These are phyloP conservation scores for Setipinna tenuifilis DNA, from an alignment of 2,797 vertebrate genomes.

Conservation along the genomic window DNA sequence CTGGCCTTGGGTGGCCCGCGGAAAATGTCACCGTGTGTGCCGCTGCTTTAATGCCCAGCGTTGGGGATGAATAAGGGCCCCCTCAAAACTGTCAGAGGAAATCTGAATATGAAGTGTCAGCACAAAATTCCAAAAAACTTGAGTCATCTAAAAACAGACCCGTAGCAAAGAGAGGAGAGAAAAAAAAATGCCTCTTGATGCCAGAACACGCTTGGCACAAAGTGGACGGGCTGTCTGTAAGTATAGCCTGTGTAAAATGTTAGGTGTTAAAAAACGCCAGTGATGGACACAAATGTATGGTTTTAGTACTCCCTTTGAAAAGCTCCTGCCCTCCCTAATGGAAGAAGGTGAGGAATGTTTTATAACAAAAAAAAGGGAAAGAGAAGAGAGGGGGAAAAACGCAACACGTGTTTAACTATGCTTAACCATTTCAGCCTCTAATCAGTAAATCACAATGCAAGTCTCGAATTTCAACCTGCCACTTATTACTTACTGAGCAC, in stretches of 20 bases:
- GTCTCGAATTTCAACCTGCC: neutral
- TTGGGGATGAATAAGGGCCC: conserved; percentile 44
- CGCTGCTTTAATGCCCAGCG: conserved; percentile 41
- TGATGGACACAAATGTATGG: conserved; percentile 40
- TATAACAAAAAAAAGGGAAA: neutral
- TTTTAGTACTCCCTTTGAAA: conserved; percentile 13
- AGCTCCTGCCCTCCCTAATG: conserved; percentile 2
- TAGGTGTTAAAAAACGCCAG: conserved; percentile 44
- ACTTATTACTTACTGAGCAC: neutral
- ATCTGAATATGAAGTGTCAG: conserved; percentile 51
- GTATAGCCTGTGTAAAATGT: conserved; percentile 25
- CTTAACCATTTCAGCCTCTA: neutral
- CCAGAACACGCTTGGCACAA: conserved; percentile 47
- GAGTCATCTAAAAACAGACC: conserved; percentile 44
- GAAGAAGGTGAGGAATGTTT: conserved; percentile 13
- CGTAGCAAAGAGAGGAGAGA: neutral
- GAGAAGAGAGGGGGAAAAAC: neutral
- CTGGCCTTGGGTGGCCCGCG: conserved; percentile 52
- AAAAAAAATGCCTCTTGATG: conserved; percentile 16
- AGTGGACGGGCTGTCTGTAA: conserved; percentile 38
- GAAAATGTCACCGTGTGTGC: conserved; percentile 54
- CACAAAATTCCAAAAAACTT: conserved; percentile 41
- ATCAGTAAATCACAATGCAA: neutral
- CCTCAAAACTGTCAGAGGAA: conserved; percentile 53
- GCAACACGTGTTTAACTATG: neutral